Evolutionary conservation across 2,113 vertebrate species (phyloP).

Genomic region (Aegotheles bennettii): DNA sequence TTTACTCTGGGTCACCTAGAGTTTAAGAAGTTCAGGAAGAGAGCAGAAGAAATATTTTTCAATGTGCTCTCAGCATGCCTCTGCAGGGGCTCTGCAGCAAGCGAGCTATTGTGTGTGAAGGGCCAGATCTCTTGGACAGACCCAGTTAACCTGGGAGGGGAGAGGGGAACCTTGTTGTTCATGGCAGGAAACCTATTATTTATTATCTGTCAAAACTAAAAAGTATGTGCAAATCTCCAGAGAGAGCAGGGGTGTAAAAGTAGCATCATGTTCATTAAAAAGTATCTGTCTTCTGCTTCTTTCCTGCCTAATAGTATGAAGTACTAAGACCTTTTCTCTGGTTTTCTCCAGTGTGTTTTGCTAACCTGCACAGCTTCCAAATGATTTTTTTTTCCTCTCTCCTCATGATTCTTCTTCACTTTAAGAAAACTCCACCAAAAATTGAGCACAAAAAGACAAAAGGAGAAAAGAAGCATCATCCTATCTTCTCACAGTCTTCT

Average conservation of each 20-base stretch:
- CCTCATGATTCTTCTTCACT: neutral
- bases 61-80: neutral
- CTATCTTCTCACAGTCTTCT: neutral
- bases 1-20: constrained; percentile 35
- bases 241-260: neutral
- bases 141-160: neutral
- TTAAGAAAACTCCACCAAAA: neutral
- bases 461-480: neutral
- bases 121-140: neutral
- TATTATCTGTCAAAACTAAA: neutral
- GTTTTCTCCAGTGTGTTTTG: neutral
- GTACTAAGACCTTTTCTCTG: neutral
- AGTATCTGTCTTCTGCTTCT: neutral
- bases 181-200: constrained; percentile 10
- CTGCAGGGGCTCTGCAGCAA: constrained; percentile 8
- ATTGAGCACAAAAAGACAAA: neutral
- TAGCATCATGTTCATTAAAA: neutral
- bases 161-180: neutral
- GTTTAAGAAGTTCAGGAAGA: constrained; percentile 47
- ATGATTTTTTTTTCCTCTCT: neutral
- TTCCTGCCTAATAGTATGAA: neutral
- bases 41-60: constrained; percentile 26
- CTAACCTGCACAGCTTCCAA: neutral
- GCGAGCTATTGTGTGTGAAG: neutral
- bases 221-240: neutral